These are phyloP conservation scores for Salticus scenicus DNA, from an alignment of 2,888 invertebrate species.

Conservation along the genomic window DNA sequence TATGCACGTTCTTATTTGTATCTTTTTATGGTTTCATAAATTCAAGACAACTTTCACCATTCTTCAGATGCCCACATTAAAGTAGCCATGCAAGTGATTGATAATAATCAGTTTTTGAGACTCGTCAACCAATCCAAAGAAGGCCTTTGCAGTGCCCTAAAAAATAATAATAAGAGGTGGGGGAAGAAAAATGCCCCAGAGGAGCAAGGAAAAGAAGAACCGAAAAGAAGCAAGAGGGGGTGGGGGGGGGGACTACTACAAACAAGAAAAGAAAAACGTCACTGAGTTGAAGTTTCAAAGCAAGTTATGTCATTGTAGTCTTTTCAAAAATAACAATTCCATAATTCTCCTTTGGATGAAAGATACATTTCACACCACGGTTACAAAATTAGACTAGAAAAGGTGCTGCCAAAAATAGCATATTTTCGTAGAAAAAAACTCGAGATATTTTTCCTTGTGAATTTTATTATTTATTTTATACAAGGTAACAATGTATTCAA, in stretches of 20 bases:
- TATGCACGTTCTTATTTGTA: too few species aligned
- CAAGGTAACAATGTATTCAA: too few species aligned
- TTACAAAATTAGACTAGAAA: too few species aligned
- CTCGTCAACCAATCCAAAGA: neutral
- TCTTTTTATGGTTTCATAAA: too few species aligned
- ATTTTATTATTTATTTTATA: too few species aligned
- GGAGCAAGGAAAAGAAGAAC: too few species aligned
- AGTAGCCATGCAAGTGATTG: constrained; percentile 11
- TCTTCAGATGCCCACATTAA: neutral
- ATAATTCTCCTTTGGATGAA: neutral
- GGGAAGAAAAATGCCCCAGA: too few species aligned
- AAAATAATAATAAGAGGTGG: neutral
- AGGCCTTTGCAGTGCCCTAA: neutral
- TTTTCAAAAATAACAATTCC: neutral
- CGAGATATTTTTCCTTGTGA: too few species aligned
- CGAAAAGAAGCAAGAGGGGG: neutral
- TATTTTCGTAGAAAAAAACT: too few species aligned
- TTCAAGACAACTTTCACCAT: neutral
- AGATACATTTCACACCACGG: too few species aligned
- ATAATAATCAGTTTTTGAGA: neutral
- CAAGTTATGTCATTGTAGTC: neutral
- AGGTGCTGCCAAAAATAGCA: too few species aligned
- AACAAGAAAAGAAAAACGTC: neutral
- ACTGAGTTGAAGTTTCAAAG: neutral
- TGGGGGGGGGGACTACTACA: neutral